These are phyloP conservation scores for Enteromius radiatus DNA, from an alignment of 2,797 vertebrate genomes.

Conservation along the genomic window DNA sequence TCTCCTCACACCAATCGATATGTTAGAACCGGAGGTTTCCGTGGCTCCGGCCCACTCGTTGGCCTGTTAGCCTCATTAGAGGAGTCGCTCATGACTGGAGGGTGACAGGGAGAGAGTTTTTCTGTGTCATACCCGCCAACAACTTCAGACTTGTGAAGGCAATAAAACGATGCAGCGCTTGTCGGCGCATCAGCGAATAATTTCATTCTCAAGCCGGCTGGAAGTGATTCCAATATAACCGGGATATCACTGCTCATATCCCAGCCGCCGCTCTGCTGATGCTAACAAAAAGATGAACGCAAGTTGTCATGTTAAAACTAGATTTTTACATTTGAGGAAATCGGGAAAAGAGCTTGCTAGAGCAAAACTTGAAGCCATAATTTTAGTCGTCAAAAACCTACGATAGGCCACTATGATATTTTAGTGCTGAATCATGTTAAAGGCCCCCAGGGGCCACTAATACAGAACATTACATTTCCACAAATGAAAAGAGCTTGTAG, in stretches of 20 bases:
- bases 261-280: not conserved
- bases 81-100: not conserved
- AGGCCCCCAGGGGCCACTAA: not conserved
- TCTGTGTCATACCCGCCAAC: not conserved
- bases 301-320: not conserved
- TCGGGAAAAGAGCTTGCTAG: not conserved
- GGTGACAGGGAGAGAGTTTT: conserved; percentile 2
- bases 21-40: not conserved
- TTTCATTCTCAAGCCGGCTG: not conserved
- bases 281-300: conserved; percentile 14
- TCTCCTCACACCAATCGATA: conserved; percentile 15
- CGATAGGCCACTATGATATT: not conserved
- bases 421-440: not conserved
- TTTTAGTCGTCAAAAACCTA: not conserved
- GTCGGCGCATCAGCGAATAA: not conserved
- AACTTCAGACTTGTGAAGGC: not conserved
- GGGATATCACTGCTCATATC: conserved; percentile 8
- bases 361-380: not conserved
- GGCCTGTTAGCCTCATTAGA: conserved; percentile 39
- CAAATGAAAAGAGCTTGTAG: not conserved
- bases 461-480: no score
- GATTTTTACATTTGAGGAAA: conserved; percentile 10
- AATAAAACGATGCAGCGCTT: not conserved
- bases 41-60: not conserved
- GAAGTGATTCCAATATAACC: not conserved